phyloP scores from a whole-genome alignment of 2,888 invertebrate species.

The Pterostichus madidus region DNA sequence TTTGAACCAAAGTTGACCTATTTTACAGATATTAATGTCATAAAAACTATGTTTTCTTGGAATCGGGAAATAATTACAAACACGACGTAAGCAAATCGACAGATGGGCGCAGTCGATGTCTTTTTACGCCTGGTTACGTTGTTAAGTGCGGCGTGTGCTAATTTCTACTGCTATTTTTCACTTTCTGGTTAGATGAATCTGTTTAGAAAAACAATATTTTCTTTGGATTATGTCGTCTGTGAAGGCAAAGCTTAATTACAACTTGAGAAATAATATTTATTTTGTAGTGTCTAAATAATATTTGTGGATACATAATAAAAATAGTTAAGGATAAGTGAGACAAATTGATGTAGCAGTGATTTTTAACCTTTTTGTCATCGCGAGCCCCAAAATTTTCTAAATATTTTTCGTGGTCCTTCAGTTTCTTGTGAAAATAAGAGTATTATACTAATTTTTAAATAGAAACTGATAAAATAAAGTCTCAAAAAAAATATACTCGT shows the following conservation, averaged over 20 bases:
- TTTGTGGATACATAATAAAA: conserved; percentile 2
- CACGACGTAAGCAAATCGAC: conserved; percentile 19
- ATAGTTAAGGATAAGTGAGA: not conserved
- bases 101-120: not conserved
- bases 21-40: conserved; percentile 61
- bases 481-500: too few species aligned
- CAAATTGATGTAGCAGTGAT: not conserved
- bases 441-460: too few species aligned
- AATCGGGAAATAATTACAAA: conserved; percentile 39
- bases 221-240: conserved; percentile 21
- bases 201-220: conserved; percentile 46
- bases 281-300: not conserved
- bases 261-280: conserved; percentile 21
- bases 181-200: conserved; percentile 21
- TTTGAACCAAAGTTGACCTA: conserved; percentile 45
- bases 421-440: too few species aligned
- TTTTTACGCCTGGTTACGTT: conserved; percentile 8
- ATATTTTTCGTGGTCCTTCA: too few species aligned
- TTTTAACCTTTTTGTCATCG: too few species aligned
- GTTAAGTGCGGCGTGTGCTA: conserved; percentile 17
- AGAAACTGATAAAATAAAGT: too few species aligned
- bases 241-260: conserved; percentile 27
- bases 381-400: too few species aligned
- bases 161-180: conserved; percentile 24
- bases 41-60: conserved; percentile 56